Conservation (phyloP, 2,888 invertebrate genomes). For the Mythimna albipuncta region DNA sequence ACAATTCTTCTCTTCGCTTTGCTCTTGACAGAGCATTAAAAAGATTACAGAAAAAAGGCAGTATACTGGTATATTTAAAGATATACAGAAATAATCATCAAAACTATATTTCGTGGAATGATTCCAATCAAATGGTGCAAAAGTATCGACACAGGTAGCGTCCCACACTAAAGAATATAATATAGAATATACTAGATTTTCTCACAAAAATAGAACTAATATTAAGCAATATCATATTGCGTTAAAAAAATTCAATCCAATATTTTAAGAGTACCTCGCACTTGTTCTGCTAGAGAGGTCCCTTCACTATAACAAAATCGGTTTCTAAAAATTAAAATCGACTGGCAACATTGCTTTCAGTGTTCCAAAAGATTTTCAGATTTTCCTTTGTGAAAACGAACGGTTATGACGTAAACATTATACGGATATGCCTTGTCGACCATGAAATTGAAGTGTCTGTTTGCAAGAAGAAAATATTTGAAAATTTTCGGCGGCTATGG, state of each 20-base stretch:
- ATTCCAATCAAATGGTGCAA: background rate
- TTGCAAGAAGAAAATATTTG: constrained; percentile 49
- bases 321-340: constrained; percentile 53
- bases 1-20: too few relatives aligned
- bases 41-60: too few relatives aligned
- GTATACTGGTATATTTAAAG: too few relatives aligned
- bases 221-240: background rate
- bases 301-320: background rate
- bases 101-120: background rate
- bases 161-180: too few relatives aligned
- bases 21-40: too few relatives aligned
- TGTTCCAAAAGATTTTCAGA: constrained; percentile 42
- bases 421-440: constrained; percentile 42
- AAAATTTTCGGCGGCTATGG: constrained; percentile 24
- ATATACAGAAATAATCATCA: background rate
- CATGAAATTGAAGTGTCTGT: constrained; percentile 60
- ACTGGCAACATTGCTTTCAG: constrained; percentile 50
- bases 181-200: background rate
- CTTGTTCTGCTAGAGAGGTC: background rate
- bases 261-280: background rate
- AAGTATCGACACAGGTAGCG: too few relatives aligned
- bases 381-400: constrained; percentile 54
- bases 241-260: background rate
- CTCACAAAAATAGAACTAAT: background rate
- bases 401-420: constrained; percentile 57